Evolutionary conservation across 2,888 invertebrate genomes (phyloP), one percentile per base, ranked within the genome.

Genomic region (Drosophila planitibia): DNA sequence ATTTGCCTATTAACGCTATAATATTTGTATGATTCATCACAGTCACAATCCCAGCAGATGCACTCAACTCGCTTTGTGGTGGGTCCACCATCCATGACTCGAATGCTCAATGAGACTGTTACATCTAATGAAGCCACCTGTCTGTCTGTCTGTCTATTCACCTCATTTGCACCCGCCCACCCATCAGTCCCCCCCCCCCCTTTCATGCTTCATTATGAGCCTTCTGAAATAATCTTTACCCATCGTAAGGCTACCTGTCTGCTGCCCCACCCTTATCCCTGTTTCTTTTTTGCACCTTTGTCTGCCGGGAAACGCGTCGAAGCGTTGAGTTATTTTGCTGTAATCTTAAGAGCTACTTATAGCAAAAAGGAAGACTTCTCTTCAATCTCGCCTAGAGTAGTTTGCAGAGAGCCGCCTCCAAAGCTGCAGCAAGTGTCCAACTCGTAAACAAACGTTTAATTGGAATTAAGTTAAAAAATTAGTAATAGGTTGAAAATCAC

Each of bases 1-100:
- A 74, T 90, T 90, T 85, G 85, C 89, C 85, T 90, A 90, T 85
- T 85, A 89, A 85, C 83, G 74, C 81, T 78, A 59, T 71, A 25
- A 12, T 47, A 66, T 66, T 63, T 55, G 30, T 44, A 79, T 90
- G 90, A 85, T 81, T 88, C 90, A 89, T 76, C 57, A 53, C 6
- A 55, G n/a, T 39, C 25, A 0, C 49, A 19, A 65, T 37, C 60
- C 67, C 72, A 25, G 2, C 73, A 71, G 76, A 77, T 74, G 74
- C 72, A 74, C 69, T 68, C 47, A 47, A 49, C 58, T 37, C 49
- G 52, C 47, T 66, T 69, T 68, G 75, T 37, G 85, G 61, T 79
- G 69, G 70, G 78, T 76, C 63, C 47, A 39, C n/a, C 39, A n/a
- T 9, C 14, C 62, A 19, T 82, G 82, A 66, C 69, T 63, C 61